These are phyloP conservation scores for Lepidurus couesii DNA, from an alignment of 1,140 invertebrate species.

Conservation along the genomic window DNA sequence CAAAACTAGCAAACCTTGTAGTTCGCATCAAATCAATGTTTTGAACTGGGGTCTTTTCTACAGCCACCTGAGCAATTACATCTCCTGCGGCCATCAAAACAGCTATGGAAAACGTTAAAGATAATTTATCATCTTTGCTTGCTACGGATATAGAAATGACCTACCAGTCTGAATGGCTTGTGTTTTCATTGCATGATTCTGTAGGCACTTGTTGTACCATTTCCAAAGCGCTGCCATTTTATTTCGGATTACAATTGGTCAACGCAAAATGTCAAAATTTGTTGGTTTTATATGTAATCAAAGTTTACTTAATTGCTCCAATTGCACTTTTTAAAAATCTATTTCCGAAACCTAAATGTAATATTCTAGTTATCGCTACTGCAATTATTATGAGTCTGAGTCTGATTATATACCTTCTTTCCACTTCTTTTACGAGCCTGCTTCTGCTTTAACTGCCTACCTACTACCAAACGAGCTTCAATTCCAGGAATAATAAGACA, in stretches of 20 bases:
- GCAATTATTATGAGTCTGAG: too few relatives aligned
- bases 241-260: background rate
- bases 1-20: constrained; percentile 49
- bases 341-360: too few relatives aligned
- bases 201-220: constrained; percentile 31
- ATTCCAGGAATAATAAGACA: too few relatives aligned
- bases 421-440: too few relatives aligned
- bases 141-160: background rate
- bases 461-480: too few relatives aligned
- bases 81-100: constrained; percentile 54
- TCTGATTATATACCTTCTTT: too few relatives aligned
- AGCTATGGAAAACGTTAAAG: constrained; percentile 42
- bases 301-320: too few relatives aligned
- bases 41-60: constrained; percentile 48
- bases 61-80: constrained; percentile 51
- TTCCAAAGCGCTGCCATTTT: background rate
- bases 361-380: too few relatives aligned
- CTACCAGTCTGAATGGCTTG: constrained; percentile 33
- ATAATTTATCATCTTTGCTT: background rate
- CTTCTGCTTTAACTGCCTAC: too few relatives aligned
- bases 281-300: too few relatives aligned
- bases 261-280: too few relatives aligned
- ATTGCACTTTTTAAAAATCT: too few relatives aligned
- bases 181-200: constrained; percentile 30
- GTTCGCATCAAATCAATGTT: constrained; percentile 48